phyloP scores from a whole-genome alignment of 1,140 invertebrate genomes.

The Myzus persicae region DNA sequence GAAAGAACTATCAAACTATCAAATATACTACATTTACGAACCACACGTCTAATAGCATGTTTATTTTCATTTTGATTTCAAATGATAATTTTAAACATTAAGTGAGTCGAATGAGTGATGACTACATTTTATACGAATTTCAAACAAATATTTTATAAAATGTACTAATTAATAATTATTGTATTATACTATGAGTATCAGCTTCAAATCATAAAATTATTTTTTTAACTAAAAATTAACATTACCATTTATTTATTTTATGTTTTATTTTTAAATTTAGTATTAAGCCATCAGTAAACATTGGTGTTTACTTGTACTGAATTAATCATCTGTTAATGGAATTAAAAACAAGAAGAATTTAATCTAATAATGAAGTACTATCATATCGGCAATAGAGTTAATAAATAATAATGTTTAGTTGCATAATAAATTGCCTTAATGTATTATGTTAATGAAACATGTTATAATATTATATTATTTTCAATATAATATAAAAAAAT shows the following conservation, averaged over 20 bases:
- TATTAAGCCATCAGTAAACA: too few relatives aligned
- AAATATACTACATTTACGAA: background rate
- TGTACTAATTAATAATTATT: background rate
- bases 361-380: background rate
- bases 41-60: background rate
- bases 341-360: background rate
- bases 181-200: background rate
- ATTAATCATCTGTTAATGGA: background rate
- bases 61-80: background rate
- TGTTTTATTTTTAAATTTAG: background rate
- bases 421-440: background rate
- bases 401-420: too few relatives aligned
- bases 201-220: background rate
- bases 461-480: background rate
- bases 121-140: background rate
- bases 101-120: background rate
- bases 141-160: background rate
- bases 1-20: background rate
- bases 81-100: background rate
- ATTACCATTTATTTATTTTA: background rate
- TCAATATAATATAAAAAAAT: background rate
- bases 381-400: background rate
- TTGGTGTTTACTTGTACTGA: background rate
- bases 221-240: background rate
- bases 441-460: background rate